Evolutionary conservation across 2,888 invertebrate genomes (phyloP), one percentile per base, ranked within the genome.

Genomic region (Axea sp.): DNA sequence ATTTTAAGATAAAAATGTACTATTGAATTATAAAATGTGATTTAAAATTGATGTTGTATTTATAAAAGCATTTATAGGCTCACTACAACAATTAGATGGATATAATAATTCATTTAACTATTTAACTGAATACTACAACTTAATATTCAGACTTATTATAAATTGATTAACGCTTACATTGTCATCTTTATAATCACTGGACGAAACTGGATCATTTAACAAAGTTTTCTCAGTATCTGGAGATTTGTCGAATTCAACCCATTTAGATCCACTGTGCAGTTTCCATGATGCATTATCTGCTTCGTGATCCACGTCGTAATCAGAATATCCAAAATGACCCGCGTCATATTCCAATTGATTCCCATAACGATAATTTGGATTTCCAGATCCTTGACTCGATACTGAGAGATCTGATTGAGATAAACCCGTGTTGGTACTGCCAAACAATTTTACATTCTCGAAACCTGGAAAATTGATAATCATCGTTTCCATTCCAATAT

Each of bases 321-420:
- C 86, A 30, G 92, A 91, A 82, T 93, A 94, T 3, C 93, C 93
- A 68, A 92, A 92, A 64, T 91, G 91, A 28, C 94, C 94, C 77
- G 92, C 90, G 59, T 93, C 93, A 83, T 95, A 95, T 15, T 93
- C 92, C 78, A 92, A 89, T 87, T 95, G 95, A 84, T 93, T 94
- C 57, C 95, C 93, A 83, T 95, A 95, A 37, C 92, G 91, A 85
- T 95, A 90, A 71, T 92, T 93, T 7, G 92, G 92, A 84, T 93
- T 93, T 59, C 92, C 92, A 24, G 92, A 92, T 7, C 92, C 92
- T 39, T 90, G 90, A 17, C 94, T 94, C 8, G 93, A 92, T 82
- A 94, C 90, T 82, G 94, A 94, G 0, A 94, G 89, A 82, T 94
- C 94, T 2, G 95, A 95, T 82, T 95, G 95, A 2, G 95, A 94